These are phyloP conservation scores for Pomacea maculata DNA, from an alignment of 1,140 invertebrate species.

Conservation along the genomic window DNA sequence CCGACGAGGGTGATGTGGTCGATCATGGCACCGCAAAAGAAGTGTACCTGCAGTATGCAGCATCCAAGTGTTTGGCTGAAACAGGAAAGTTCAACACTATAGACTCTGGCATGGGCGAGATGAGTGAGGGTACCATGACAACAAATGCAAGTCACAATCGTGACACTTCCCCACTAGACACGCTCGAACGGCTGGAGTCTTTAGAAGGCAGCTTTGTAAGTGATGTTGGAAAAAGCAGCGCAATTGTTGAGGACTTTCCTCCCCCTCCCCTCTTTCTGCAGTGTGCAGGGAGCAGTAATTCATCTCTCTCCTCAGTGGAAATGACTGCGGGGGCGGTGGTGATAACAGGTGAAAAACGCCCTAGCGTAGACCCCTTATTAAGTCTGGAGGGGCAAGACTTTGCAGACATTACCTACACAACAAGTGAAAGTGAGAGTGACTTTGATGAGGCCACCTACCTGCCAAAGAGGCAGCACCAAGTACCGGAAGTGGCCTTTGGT, in stretches of 20 bases:
- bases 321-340: conserved; percentile 9
- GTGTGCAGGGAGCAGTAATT: conserved; percentile 15
- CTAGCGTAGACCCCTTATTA: conserved; percentile 43
- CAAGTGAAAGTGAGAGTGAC: conserved; percentile 41
- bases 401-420: conserved; percentile 29
- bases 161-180: conserved; percentile 44
- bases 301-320: conserved; percentile 10
- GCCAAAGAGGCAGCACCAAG: neutral
- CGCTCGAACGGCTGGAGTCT: conserved; percentile 32
- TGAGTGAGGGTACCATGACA: conserved; percentile 22
- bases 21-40: conserved; percentile 32
- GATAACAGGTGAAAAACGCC: conserved; percentile 29
- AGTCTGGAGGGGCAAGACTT: conserved; percentile 41
- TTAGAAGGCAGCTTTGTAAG: conserved; percentile 27
- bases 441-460: conserved; percentile 31
- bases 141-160: conserved; percentile 13
- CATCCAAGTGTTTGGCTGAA: conserved; percentile 32
- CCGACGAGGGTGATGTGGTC: conserved; percentile 20
- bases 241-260: conserved; percentile 24
- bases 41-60: conserved; percentile 38
- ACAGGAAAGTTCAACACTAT: conserved; percentile 45
- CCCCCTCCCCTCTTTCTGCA: conserved; percentile 28
- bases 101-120: conserved; percentile 49
- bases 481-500: no score
- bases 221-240: conserved; percentile 6